These are phyloP conservation scores for Bufotes viridis DNA, from an alignment of 2,797 vertebrate species.

Conservation along the genomic window DNA sequence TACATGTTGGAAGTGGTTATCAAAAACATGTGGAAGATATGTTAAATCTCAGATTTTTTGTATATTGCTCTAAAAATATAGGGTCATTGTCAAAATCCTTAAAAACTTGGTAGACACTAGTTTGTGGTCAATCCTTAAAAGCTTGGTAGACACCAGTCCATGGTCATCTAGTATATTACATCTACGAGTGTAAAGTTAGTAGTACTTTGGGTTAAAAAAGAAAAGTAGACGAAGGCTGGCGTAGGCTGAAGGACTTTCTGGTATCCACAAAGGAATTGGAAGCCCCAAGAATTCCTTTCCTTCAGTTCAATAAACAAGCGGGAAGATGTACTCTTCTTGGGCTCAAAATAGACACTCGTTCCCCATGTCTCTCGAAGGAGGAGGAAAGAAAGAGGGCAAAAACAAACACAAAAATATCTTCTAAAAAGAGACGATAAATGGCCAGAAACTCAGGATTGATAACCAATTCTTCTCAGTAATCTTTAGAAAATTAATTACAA, in stretches of 20 bases:
- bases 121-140: neutral
- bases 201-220: neutral
- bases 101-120: neutral
- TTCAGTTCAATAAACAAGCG: slow-evolving; percentile 66
- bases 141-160: neutral
- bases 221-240: neutral
- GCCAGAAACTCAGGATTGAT: slow-evolving; percentile 65
- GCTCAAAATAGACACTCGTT: slow-evolving; percentile 69
- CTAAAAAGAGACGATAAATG: slow-evolving; percentile 70
- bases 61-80: neutral
- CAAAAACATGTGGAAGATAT: no score
- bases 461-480: slow-evolving; percentile 73
- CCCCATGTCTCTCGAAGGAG: slow-evolving; percentile 69
- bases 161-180: neutral
- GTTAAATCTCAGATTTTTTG: neutral
- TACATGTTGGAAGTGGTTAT: no score
- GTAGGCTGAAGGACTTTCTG: slow-evolving; percentile 58
- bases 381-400: slow-evolving; percentile 71
- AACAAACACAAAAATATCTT: slow-evolving; percentile 43
- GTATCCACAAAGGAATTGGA: slow-evolving; percentile 69
- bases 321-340: slow-evolving; percentile 67
- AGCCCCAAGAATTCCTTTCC: slow-evolving; percentile 68
- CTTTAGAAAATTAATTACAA: slow-evolving; percentile 71
- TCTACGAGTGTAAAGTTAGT: neutral
- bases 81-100: neutral